Evolutionary conservation across 2,797 vertebrate species (phyloP), one percentile per base, ranked within the genome.

Genomic region (Lophotriccus pileatus): DNA sequence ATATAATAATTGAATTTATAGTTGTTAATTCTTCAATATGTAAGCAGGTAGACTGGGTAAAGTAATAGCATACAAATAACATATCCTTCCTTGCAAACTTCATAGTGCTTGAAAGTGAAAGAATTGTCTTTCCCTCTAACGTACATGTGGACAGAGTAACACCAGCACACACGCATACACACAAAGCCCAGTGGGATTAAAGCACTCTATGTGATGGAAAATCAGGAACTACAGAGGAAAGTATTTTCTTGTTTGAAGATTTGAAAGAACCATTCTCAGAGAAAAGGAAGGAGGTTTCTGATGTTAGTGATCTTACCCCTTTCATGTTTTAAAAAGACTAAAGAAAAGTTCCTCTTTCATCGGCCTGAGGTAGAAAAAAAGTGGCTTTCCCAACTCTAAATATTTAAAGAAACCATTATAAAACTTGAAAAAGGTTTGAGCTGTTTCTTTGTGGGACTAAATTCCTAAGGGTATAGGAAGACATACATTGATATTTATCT

Each of bases 331-430:
- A 93, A 94, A 96, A 96, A 84, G 41, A 92, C 87, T 91, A 89
- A 96, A 96, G 73, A 68, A 81, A 94, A 89, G 32, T 68, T 83
- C 74, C 60, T 89, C 62, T 97, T 97, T 97, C 73, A 94, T 94
- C 41, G 18, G 56, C 92, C 46, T 84, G 80, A 93, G 79, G 92
- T 94, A 81, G 73, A 79, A 87, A 92, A 94, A 68, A 92, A 93
- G 39, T 93, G 52, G 77, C 32, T 95, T 84, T 93, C 74, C 84
- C 74, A 68, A 68, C 27, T 90, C 85, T 96, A 97, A 97, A 97
- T 97, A 97, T 97, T 97, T 97, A 94, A 97, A 97, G 83, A 97
- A 84, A 23, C 27, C 39, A 15, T 92, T 76, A 91, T 88, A 88
- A 41, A 96, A 82, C 68, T 95, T 96, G 84, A 70, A 96, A 97